Evolutionary conservation across 2,888 invertebrate species (phyloP), one percentile per base, ranked within the genome.

Genomic region (Erebia palarica): DNA sequence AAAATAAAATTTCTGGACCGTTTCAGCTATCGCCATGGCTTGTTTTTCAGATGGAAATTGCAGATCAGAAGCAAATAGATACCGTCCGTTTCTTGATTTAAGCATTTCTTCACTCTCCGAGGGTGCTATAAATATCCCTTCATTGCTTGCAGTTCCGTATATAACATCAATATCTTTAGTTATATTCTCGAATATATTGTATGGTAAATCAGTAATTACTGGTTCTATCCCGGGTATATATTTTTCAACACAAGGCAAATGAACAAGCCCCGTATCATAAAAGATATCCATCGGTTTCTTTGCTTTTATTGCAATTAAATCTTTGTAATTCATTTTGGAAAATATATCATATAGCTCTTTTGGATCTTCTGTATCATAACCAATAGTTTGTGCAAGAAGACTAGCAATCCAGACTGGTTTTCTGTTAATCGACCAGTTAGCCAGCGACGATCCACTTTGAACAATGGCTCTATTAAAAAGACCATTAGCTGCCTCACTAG

Each of bases 1-100:
- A 65, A 94, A 89, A 21, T 94, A 95, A 70, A 93, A 79, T 78
- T 90, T 79, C 82, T 81, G 85, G 27, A 91, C 73, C 78, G 82
- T 78, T 71, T 78, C 78, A 16, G 89, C 83, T 13, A 81, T 78
- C 53, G 73, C 71, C 1, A 78, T 76, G 1, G 86, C 90, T 81
- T 86, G 82, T n/a, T 80, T 75, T 73, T 88, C 84, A 1, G 85
- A 80, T 16, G 81, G 21, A 77, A 93, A 91, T 55, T 79, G 77
- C 71, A 93, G 78, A 79, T 93, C 92, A 7, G 91, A 87, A 36
- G 90, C 90, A 76, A 92, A 88, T 5, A 91, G 75, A 75, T 90
- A 91, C 67, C 78, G 83, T 3, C 80, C 79, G 73, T 89, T 82
- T 78, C 84, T 85, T 57, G 81, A 80, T 53, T 77, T 75, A 4